Percentiles rank a stretch among this genome's conserved stretches.
phyloP scores from a whole-genome alignment of 2,888 invertebrate genomes.

The Exephanes ischioxanthus region DNA sequence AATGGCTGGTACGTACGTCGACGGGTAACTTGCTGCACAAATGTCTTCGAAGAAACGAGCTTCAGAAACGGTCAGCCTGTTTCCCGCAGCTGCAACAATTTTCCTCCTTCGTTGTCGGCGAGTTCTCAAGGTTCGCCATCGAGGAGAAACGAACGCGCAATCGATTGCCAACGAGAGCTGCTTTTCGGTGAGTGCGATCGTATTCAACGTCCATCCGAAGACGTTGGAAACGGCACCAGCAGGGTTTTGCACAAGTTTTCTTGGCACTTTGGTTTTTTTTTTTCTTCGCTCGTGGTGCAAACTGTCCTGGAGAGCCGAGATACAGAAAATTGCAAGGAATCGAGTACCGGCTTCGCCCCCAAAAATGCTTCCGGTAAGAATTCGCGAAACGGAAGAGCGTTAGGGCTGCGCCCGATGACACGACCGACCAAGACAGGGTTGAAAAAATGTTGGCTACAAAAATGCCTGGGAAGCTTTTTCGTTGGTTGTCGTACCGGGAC shows the following conservation, averaged over 20 bases:
- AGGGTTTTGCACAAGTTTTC: conserved; percentile 43
- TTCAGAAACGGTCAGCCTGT: not conserved
- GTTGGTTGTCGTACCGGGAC: no score
- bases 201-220: conserved; percentile 48
- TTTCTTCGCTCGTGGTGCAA: conserved; percentile 21
- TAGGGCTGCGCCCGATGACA: no score
- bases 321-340: conserved; percentile 40
- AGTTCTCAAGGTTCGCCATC: not conserved
- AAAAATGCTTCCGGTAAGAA: conserved; percentile 60
- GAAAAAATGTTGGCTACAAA: no score
- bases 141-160: conserved; percentile 55
- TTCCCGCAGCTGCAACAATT: not conserved
- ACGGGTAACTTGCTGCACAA: not conserved
- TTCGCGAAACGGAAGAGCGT: conserved; percentile 49
- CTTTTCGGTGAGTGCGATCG: conserved; percentile 22
- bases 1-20: not conserved
- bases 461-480: no score
- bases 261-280: not conserved
- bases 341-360: conserved; percentile 55
- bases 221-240: conserved; percentile 45
- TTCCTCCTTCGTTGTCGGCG: conserved; percentile 25
- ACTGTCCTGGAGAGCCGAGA: conserved; percentile 48
- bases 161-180: conserved; percentile 41
- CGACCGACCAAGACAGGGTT: no score
- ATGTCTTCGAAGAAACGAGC: not conserved